Conservation (phyloP, 2,113 vertebrate species). For the Paramormyrops kingsleyae region DNA sequence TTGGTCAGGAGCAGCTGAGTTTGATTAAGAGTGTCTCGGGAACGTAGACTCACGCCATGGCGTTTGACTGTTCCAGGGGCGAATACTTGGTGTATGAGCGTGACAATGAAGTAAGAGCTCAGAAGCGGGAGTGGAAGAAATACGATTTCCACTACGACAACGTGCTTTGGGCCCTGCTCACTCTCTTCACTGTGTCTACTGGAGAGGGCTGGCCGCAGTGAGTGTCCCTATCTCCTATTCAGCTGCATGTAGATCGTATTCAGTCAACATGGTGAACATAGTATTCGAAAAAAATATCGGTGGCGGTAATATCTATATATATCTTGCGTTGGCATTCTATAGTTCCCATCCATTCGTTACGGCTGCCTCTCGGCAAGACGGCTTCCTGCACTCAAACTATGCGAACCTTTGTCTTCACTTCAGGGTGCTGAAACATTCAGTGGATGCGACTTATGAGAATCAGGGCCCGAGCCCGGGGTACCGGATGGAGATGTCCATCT, state of each 20-base stretch:
- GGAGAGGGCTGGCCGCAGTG: slow-evolving; percentile 97
- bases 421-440: slow-evolving; percentile 95
- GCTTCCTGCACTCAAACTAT: background rate
- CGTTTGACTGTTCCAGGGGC: slow-evolving; percentile 58
- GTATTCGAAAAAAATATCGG: background rate
- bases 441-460: slow-evolving; percentile 95
- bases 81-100: slow-evolving; percentile 89
- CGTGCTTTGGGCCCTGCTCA: slow-evolving; percentile 93
- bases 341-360: background rate
- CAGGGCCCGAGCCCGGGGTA: slow-evolving; percentile 94
- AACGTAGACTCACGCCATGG: background rate
- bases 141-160: slow-evolving; percentile 98
- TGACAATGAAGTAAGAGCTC: slow-evolving; percentile 87
- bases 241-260: background rate
- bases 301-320: background rate
- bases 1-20: background rate
- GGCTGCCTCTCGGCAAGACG: background rate
- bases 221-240: slow-evolving; percentile 43
- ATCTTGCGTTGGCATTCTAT: background rate
- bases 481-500: slow-evolving; percentile 98
- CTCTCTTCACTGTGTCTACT: slow-evolving; percentile 95
- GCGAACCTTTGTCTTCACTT: background rate
- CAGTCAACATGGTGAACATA: background rate
- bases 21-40: background rate
- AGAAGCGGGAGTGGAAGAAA: slow-evolving; percentile 95